Evolutionary conservation across 1,140 invertebrate genomes (phyloP).

Genomic region (Aphelenchoides fujianensis): DNA sequence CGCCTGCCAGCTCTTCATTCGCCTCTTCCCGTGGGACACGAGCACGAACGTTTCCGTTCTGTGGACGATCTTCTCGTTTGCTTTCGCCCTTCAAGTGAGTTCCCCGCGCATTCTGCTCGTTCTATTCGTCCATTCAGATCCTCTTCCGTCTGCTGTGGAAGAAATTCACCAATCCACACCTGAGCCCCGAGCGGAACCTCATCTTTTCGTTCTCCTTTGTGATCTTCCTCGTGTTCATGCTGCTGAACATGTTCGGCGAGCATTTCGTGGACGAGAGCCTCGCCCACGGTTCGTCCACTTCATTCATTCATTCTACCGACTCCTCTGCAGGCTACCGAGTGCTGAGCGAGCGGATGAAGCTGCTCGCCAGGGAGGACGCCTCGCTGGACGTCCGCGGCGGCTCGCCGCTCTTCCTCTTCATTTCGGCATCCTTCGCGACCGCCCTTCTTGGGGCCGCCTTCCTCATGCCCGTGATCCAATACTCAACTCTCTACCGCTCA

Average conservation of each 20-base stretch:
- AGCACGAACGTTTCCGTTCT: conserved; percentile 2
- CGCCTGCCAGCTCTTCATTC: background rate
- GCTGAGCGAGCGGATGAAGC: background rate
- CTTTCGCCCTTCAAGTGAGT: conserved; percentile 8
- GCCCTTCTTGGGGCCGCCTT: conserved; percentile 28
- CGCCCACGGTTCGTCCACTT: background rate
- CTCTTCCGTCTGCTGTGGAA: conserved; percentile 9
- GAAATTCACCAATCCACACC: conserved; percentile 5
- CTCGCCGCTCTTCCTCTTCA: background rate
- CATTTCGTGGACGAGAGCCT: background rate
- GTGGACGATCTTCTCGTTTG: conserved; percentile 9
- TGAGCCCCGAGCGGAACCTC: conserved; percentile 13
- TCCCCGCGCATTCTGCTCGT: background rate
- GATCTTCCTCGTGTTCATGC: background rate
- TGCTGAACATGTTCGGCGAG: conserved; percentile 11
- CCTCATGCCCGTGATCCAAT: conserved; percentile 36
- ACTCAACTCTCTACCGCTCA: conserved; percentile 28
- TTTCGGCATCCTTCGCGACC: background rate
- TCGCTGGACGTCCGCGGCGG: background rate
- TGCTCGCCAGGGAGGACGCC: background rate
- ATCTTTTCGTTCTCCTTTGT: conserved; percentile 4
- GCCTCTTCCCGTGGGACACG: background rate
- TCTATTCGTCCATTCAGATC: background rate
- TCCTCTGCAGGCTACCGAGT: background rate
- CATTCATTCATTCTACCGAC: background rate